phyloP scores from a whole-genome alignment of 2,113 vertebrate genomes.

The Emydocephalus ijimae region DNA sequence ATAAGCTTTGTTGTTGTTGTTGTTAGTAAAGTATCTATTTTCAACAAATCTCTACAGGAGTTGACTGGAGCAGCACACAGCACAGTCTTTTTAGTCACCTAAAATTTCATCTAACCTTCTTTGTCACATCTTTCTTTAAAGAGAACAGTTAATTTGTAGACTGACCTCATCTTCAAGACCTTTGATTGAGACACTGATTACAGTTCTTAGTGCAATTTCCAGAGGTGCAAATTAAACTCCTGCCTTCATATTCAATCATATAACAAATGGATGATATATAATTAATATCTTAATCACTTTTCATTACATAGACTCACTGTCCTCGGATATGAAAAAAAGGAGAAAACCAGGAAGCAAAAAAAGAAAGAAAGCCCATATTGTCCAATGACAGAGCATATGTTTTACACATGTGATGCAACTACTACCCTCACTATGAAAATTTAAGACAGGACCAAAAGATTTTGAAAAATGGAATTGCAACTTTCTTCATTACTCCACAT shows the following conservation, averaged over 20 bases:
- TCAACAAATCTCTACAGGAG: neutral
- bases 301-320: constrained; percentile 2
- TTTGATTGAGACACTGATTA: constrained; percentile 58
- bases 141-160: constrained; percentile 39
- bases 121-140: constrained; percentile 30
- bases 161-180: constrained; percentile 44
- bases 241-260: constrained; percentile 58
- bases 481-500: neutral
- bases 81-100: neutral
- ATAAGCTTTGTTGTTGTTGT: neutral
- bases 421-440: neutral
- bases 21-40: neutral
- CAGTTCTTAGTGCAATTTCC: constrained; percentile 60
- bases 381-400: neutral
- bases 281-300: constrained; percentile 22
- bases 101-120: constrained; percentile 28
- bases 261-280: neutral
- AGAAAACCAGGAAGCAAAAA: neutral
- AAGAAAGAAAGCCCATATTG: neutral
- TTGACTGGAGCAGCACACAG: neutral
- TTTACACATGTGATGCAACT: neutral
- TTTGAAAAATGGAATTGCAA: neutral
- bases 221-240: constrained; percentile 58
- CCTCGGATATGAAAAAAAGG: neutral
- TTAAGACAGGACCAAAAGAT: neutral